Conservation (phyloP, 2,113 vertebrate genomes). For the Dasyprocta punctata region DNA sequence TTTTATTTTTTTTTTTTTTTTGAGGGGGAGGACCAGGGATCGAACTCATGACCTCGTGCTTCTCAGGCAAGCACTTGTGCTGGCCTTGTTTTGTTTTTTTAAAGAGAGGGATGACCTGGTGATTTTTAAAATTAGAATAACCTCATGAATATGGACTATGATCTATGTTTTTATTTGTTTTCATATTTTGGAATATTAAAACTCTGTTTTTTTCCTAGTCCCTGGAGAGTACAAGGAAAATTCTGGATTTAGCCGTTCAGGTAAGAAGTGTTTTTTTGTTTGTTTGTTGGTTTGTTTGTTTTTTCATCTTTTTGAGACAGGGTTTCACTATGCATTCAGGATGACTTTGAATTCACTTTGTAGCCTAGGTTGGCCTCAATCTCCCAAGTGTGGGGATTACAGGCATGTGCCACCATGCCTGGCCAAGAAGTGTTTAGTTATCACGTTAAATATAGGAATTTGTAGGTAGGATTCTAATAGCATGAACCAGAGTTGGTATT, state of each 20-base stretch:
- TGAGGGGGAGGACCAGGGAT: too few species aligned
- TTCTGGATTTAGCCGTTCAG: constrained; percentile 95
- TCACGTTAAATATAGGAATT: constrained; percentile 21
- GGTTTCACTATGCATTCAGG: neutral
- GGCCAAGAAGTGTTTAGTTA: constrained; percentile 78
- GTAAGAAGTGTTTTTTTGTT: constrained; percentile 85
- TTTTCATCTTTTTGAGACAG: neutral
- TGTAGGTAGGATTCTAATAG: constrained; percentile 2
- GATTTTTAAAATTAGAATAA: neutral
- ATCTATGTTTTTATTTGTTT: neutral
- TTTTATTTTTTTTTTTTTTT: too few species aligned
- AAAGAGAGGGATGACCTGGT: neutral
- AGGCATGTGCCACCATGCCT: neutral
- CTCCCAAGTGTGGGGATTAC: neutral
- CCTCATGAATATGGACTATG: constrained; percentile 34
- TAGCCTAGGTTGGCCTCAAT: neutral
- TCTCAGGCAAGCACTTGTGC: too few species aligned
- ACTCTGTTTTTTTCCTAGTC: constrained; percentile 87
- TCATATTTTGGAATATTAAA: constrained; percentile 62
- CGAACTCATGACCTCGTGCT: too few species aligned
- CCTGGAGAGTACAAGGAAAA: constrained; percentile 97
- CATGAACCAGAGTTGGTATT: constrained; percentile 39
- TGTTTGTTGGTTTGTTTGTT: neutral
- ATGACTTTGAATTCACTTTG: neutral
- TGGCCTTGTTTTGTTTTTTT: constrained; percentile 42